Conservation (phyloP, 2,797 vertebrate species). For the Scleropages formosus region DNA sequence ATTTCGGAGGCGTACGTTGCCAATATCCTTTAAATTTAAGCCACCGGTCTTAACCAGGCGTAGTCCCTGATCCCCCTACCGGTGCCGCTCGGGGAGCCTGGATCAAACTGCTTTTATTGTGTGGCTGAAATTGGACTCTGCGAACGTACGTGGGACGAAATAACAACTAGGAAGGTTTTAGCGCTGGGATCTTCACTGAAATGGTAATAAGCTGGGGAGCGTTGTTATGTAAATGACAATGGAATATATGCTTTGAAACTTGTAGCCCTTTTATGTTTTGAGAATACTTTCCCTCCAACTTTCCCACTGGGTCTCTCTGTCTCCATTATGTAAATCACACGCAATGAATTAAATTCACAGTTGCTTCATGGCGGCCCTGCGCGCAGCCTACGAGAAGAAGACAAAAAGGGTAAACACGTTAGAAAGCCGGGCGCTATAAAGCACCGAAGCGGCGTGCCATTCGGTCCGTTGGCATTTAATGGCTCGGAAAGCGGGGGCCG, state of each 20-base stretch:
- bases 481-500: constrained; percentile 39
- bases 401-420: background rate
- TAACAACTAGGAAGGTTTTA: constrained; percentile 26
- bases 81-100: constrained; percentile 29
- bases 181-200: constrained; percentile 46
- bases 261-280: constrained; percentile 36
- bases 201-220: constrained; percentile 43
- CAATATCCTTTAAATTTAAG: too few relatives aligned
- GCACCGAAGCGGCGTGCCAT: background rate
- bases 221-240: constrained; percentile 57
- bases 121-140: constrained; percentile 59
- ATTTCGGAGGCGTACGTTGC: too few relatives aligned
- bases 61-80: background rate
- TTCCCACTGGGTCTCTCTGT: constrained; percentile 10
- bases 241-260: constrained; percentile 46
- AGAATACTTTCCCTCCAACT: constrained; percentile 33
- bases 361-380: background rate
- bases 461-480: constrained; percentile 8
- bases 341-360: constrained; percentile 5
- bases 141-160: constrained; percentile 41
- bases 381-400: background rate
- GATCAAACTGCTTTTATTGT: constrained; percentile 63
- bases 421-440: background rate
- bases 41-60: background rate
- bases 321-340: constrained; percentile 19